A percentile compares a stretch with the other conserved stretches of the same genome.
These are phyloP conservation scores for Rhimphoctona megacephalus DNA, from an alignment of 2,888 invertebrate genomes.

Conservation along the genomic window DNA sequence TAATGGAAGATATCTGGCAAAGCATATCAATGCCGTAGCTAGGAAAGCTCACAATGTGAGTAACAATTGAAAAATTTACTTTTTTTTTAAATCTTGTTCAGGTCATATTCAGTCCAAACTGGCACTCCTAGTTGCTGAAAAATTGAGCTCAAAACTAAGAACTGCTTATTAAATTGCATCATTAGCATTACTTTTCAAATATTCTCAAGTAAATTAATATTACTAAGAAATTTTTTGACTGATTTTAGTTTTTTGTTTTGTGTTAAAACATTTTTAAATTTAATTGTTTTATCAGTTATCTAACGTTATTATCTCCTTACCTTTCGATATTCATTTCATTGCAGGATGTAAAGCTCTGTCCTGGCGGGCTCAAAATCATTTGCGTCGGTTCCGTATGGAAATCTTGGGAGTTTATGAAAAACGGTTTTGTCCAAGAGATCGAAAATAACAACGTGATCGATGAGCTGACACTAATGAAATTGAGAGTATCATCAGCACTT, in stretches of 20 bases:
- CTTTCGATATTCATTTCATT: constrained; percentile 43
- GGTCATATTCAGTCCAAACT: too few relatives aligned
- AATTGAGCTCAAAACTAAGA: too few relatives aligned
- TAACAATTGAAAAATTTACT: constrained; percentile 44
- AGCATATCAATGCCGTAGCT: constrained; percentile 88
- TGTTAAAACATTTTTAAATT: neutral
- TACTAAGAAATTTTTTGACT: neutral
- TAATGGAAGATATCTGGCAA: constrained; percentile 89
- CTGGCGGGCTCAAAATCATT: constrained; percentile 90
- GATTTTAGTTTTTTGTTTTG: neutral
- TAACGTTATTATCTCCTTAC: too few relatives aligned
- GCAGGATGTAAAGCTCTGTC: constrained; percentile 85
- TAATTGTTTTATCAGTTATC: neutral
- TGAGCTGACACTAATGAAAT: constrained; percentile 88
- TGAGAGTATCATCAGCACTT: constrained; percentile 92
- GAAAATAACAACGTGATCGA: constrained; percentile 84
- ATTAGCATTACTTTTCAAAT: too few relatives aligned
- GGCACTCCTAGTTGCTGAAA: too few relatives aligned
- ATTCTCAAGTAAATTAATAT: neutral
- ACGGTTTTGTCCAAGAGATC: constrained; percentile 89
- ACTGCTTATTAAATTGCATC: too few relatives aligned
- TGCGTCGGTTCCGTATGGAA: constrained; percentile 98
- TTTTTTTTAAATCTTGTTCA: too few relatives aligned
- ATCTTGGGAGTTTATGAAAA: constrained; percentile 93
- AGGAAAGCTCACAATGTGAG: constrained; percentile 87